These are phyloP conservation scores for Drosophila niveifrons DNA, from an alignment of 2,888 invertebrate species.

Conservation along the genomic window DNA sequence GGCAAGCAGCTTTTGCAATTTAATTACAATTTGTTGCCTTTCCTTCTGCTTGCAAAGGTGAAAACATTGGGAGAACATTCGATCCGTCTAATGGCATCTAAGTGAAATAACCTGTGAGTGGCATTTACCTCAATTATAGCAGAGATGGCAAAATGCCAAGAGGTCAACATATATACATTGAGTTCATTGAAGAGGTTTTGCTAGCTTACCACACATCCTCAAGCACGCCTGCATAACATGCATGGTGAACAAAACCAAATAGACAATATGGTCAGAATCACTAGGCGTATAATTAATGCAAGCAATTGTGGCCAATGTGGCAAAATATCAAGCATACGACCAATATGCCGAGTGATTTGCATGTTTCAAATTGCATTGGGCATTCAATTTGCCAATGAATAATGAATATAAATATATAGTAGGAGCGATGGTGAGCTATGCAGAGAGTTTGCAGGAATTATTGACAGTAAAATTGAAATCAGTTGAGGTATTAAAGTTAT, in stretches of 20 bases:
- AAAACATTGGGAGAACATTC: constrained; percentile 5
- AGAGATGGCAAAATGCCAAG: neutral
- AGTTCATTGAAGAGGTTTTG: neutral
- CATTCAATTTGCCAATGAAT: constrained; percentile 14
- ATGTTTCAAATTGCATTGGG: constrained; percentile 8
- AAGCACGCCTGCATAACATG: neutral
- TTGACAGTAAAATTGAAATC: constrained; percentile 26
- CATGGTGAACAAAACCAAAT: neutral
- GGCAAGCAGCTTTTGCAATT: constrained; percentile 42
- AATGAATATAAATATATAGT: constrained; percentile 9
- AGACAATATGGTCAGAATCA: neutral
- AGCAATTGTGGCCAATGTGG: constrained; percentile 11
- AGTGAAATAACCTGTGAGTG: neutral
- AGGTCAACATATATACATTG: neutral
- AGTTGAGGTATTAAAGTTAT: constrained; percentile 17
- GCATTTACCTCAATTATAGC: neutral
- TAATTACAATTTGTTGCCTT: constrained; percentile 32
- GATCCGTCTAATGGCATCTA: neutral
- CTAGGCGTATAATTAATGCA: constrained; percentile 21
- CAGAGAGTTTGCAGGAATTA: constrained; percentile 9
- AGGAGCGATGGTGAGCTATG: neutral
- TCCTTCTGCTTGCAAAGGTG: constrained; percentile 3
- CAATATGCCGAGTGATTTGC: constrained; percentile 27
- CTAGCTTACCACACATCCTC: neutral
- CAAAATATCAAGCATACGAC: constrained; percentile 35